Evolutionary conservation across 2,888 invertebrate species (phyloP), one percentile per base, ranked within the genome.

Genomic region (Altica lythri): DNA sequence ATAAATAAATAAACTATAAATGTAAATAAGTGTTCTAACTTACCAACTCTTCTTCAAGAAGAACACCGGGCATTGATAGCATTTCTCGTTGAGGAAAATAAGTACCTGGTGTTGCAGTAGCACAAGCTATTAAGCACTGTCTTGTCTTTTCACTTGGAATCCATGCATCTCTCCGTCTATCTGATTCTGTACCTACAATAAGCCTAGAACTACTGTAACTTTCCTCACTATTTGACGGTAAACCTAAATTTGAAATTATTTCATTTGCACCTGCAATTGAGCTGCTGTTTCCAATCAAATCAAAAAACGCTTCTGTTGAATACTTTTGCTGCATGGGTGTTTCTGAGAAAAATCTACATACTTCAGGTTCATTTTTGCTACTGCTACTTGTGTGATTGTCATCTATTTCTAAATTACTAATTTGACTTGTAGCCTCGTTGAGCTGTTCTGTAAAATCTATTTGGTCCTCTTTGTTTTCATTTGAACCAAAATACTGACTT

Each of bases 61-160:
- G 81, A 38, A 95, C 79, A 2, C 92, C 92, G 4, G 95, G 95
- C 86, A 88, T 89, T 0, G 94, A 93, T 0, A 95, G 78, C 5
- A 86, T 81, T 57, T 89, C 88, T 63, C 83, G 80, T 44, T 90
- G 87, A 0, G 88, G 86, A 63, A 84, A 81, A 70, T 84, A 89
- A 1, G 85, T 83, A 0, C 89, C 89, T 34, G 85, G 83, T 0
- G 85, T 79, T 35, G 87, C 85, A 0, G 89, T 87, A 4, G 82
- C 81, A 62, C 81, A 78, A 10, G 80, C 74, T 40, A 86, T 79
- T 0, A 89, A 77, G 42, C 85, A 83, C 67, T 86, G 86, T 59
- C 85, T 80, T 0, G 92, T 90, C 64, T 83, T 81, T 60, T 89
- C 88, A 53, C 84, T 86, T 1, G 92, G 90, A 65, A 93, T 86